Evolutionary conservation across 2,113 vertebrate species (phyloP), one percentile per base, ranked within the genome.

Genomic region (Irena cyanogastra): DNA sequence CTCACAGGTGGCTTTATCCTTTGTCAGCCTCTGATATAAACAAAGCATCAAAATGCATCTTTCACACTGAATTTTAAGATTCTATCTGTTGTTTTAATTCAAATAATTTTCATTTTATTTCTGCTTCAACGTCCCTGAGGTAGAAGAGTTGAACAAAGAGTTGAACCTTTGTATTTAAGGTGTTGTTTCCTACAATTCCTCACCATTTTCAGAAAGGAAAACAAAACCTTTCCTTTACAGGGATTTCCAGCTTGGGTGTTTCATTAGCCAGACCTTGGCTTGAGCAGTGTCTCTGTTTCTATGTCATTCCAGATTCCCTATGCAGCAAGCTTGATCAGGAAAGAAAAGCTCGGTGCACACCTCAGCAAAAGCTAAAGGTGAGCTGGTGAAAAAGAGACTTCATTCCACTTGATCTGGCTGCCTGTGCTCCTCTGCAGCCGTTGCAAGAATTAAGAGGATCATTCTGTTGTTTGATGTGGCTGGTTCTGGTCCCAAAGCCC

Each of bases 251-350:
- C 14, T 12, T n/a, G 56, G 28, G 68, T 60, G 9, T n/a, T 45
- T 69, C 1, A 0, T 89, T 80, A 90, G 70, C 37, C 44, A 63
- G 13, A 69, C 37, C 37, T 75, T 31, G 42, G 39, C 81, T 91
- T 74, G 83, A 88, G 66, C 57, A 27, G 28, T 45, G 37, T 16
- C 26, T 94, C 92, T 95, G 35, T 78, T 85, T 97, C 66, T 90
- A 81, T 97, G 82, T 97, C 70, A 44, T 98, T 98, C 72, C 97
- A 99, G 99, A 99, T 99, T 97, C 99, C 99, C 89, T 99, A 99
- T 97, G 98, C 99, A 97, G 98, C 98, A 98, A 99, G 99, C 97
- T 98, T 99, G 97, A 98, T 99, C 96, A 98, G 99, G 97, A 99
- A 99, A 98, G 99, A 99, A 96, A 99, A 99, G 97, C 98, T 99